phyloP scores from a whole-genome alignment of 2,888 invertebrate species.

The Campoletis raptor region DNA sequence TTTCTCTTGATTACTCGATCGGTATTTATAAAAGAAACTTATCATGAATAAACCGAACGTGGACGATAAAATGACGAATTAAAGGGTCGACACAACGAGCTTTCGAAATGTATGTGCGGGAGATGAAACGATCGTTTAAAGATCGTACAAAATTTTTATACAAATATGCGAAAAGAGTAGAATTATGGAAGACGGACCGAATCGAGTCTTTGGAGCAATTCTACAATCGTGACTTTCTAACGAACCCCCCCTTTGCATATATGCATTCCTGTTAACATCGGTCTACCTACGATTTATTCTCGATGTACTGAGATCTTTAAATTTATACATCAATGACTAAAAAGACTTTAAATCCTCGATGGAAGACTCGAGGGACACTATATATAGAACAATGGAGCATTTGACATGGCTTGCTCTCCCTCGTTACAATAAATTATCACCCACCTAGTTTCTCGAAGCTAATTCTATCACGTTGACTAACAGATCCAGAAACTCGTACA shows the following conservation, averaged over 20 bases:
- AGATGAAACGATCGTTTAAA: constrained; percentile 74
- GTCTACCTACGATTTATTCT: constrained; percentile 12
- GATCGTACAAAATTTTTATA: constrained; percentile 53
- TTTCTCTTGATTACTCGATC: background rate
- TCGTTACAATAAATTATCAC: constrained; percentile 76
- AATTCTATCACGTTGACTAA: constrained; percentile 65
- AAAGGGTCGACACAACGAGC: background rate
- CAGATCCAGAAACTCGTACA: constrained; percentile 15
- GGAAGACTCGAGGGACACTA: constrained; percentile 18
- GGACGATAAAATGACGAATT: background rate
- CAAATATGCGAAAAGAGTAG: constrained; percentile 39
- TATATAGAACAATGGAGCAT: constrained; percentile 8
- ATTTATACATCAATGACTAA: constrained; percentile 27
- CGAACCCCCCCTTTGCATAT: constrained; percentile 69
- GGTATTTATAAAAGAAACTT: background rate
- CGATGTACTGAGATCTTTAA: constrained; percentile 17
- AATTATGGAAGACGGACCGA: constrained; percentile 77
- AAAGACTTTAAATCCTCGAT: constrained; percentile 17
- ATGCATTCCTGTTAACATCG: constrained; percentile 24
- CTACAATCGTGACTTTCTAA: constrained; percentile 81
- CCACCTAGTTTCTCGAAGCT: constrained; percentile 58
- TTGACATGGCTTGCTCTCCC: constrained; percentile 54
- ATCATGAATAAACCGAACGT: background rate
- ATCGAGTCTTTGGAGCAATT: constrained; percentile 70
- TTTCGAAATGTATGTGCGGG: constrained; percentile 72